phyloP scores from a whole-genome alignment of 2,797 vertebrate species.

The Coendou prehensilis region DNA sequence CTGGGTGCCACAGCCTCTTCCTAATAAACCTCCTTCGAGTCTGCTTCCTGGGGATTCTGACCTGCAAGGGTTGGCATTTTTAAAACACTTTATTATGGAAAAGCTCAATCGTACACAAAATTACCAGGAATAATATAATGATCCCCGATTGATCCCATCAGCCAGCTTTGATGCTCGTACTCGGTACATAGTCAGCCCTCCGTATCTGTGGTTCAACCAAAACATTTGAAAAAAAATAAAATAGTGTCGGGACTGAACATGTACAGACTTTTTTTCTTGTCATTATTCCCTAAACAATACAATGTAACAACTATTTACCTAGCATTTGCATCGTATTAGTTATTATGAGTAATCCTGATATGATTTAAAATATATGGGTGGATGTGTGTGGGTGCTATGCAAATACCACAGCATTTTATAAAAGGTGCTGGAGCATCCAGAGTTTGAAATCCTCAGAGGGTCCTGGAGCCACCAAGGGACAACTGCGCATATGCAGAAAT shows the following conservation, averaged over 20 bases:
- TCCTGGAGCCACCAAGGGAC: background rate
- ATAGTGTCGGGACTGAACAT: background rate
- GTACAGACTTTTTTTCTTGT: background rate
- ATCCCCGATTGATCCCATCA: background rate
- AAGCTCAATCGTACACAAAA: slow-evolving; percentile 26
- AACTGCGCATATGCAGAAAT: background rate
- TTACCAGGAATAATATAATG: background rate
- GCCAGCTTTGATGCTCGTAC: background rate
- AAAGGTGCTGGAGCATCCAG: background rate
- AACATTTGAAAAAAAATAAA: background rate
- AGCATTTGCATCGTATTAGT: background rate
- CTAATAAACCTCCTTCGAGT: background rate
- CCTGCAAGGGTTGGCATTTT: background rate
- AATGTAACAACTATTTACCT: background rate
- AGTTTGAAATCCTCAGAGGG: background rate
- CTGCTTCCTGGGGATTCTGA: background rate
- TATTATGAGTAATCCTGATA: background rate
- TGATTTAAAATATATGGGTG: background rate
- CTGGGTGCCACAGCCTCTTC: background rate
- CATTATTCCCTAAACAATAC: background rate
- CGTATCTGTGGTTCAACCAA: background rate
- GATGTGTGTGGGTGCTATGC: background rate
- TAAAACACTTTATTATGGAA: background rate
- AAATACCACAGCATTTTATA: background rate
- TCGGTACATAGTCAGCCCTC: background rate